Conservation (phyloP, 2,113 vertebrate genomes). For the Poeciliopsis prolifica region DNA sequence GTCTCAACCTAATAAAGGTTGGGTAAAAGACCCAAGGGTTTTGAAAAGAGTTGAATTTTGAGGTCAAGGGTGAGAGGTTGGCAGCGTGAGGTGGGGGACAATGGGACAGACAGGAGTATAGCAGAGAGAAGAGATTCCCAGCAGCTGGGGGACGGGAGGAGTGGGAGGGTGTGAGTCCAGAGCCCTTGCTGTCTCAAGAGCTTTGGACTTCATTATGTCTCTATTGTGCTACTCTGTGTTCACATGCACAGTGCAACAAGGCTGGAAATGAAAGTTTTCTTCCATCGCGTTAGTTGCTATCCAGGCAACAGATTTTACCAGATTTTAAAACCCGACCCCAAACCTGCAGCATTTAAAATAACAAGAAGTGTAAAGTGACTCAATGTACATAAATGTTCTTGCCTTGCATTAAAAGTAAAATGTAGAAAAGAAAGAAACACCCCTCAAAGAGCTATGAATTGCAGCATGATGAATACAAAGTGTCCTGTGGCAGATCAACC, state of each 20-base stretch:
- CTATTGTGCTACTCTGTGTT: slow-evolving; percentile 53
- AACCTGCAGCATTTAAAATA: background rate
- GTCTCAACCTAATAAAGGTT: slow-evolving; percentile 41
- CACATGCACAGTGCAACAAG: slow-evolving; percentile 51
- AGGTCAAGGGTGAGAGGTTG: slow-evolving; percentile 76
- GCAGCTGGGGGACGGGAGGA: slow-evolving; percentile 59
- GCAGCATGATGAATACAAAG: no score
- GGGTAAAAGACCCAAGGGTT: slow-evolving; percentile 20
- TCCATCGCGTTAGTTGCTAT: slow-evolving; percentile 31
- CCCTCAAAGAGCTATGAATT: no score
- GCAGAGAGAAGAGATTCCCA: slow-evolving; percentile 54
- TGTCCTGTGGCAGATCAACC: no score
- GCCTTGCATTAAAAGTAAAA: background rate
- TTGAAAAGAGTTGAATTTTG: slow-evolving; percentile 57
- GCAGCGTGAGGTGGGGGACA: slow-evolving; percentile 60
- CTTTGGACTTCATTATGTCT: slow-evolving; percentile 66
- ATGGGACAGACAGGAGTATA: slow-evolving; percentile 46
- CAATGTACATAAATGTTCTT: no score
- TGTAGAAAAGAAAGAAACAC: background rate
- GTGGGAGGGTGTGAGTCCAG: slow-evolving; percentile 55
- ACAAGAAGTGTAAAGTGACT: background rate
- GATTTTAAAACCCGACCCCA: background rate
- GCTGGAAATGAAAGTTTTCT: slow-evolving; percentile 43
- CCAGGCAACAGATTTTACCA: slow-evolving; percentile 17
- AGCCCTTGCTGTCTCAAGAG: slow-evolving; percentile 45